These are phyloP conservation scores for Alectoris magna DNA, from an alignment of 2,797 vertebrate genomes.

Conservation along the genomic window DNA sequence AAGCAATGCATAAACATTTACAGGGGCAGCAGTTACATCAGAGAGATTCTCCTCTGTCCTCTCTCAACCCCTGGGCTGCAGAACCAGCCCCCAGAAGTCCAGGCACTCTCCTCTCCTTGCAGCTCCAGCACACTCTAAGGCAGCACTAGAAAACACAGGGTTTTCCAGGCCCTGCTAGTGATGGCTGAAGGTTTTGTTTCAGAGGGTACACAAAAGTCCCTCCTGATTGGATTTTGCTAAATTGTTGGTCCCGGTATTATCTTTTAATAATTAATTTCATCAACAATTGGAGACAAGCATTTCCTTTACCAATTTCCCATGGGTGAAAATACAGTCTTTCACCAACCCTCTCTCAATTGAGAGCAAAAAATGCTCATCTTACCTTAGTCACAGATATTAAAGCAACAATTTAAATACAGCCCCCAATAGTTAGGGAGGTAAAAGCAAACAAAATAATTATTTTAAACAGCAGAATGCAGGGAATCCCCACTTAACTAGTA, in stretches of 20 bases:
- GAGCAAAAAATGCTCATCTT: not conserved
- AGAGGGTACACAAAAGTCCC: not conserved
- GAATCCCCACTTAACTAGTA: not conserved
- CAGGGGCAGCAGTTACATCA: not conserved
- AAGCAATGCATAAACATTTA: slow-evolving; percentile 8
- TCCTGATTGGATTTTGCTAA: not conserved
- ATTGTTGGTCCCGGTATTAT: not conserved
- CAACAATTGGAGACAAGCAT: not conserved
- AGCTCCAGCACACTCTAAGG: not conserved
- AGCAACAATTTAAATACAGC: not conserved
- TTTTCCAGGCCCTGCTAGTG: not conserved
- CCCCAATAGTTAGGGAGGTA: not conserved
- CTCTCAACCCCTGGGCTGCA: not conserved
- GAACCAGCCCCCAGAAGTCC: not conserved
- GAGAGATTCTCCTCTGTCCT: not conserved
- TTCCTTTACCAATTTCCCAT: not conserved
- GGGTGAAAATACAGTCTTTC: not conserved
- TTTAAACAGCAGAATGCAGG: not conserved
- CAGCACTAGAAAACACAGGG: not conserved
- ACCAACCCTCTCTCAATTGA: not conserved
- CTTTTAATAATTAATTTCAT: not conserved
- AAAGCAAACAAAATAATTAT: not conserved
- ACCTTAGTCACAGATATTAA: not conserved
- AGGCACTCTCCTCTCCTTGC: not conserved
- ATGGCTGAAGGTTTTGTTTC: not conserved